These are phyloP conservation scores for Oryzaephilus surinamensis DNA, from an alignment of 1,140 invertebrate genomes.

Conservation along the genomic window DNA sequence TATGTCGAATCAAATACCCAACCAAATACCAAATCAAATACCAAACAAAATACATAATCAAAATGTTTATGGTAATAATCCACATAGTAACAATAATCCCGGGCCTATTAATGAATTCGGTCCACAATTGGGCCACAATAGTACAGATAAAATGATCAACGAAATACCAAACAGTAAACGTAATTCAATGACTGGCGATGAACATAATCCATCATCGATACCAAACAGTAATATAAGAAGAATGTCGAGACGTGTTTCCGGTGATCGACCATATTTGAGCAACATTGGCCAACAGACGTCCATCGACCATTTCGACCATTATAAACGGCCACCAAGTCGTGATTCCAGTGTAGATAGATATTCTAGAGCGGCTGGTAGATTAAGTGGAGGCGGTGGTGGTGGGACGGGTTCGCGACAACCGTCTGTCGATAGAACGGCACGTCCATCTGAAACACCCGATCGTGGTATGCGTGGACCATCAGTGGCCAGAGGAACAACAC, in stretches of 20 bases:
- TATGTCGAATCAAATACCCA: constrained; percentile 14
- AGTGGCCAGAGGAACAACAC: constrained; percentile 33
- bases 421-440: constrained; percentile 53
- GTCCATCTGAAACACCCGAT: constrained; percentile 36
- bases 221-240: constrained; percentile 33
- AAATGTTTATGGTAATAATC: constrained; percentile 9
- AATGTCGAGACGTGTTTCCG: constrained; percentile 39
- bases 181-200: constrained; percentile 25
- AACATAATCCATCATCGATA: constrained; percentile 8
- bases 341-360: constrained; percentile 81
- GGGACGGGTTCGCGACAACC: constrained; percentile 56
- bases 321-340: constrained; percentile 77
- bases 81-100: constrained; percentile 1
- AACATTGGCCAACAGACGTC: constrained; percentile 42
- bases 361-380: constrained; percentile 46
- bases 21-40: constrained; percentile 25
- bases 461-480: constrained; percentile 34
- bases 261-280: constrained; percentile 42
- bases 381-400: constrained; percentile 13
- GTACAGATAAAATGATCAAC: constrained; percentile 7
- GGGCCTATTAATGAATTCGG: constrained; percentile 3
- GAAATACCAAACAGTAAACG: constrained; percentile 9
- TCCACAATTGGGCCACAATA: constrained; percentile 1
- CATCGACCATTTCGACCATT: constrained; percentile 80
- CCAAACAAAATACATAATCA: constrained; percentile 21